These are phyloP conservation scores for Ichneumoninae sp. DNA, from an alignment of 2,888 invertebrate genomes.

Conservation along the genomic window DNA sequence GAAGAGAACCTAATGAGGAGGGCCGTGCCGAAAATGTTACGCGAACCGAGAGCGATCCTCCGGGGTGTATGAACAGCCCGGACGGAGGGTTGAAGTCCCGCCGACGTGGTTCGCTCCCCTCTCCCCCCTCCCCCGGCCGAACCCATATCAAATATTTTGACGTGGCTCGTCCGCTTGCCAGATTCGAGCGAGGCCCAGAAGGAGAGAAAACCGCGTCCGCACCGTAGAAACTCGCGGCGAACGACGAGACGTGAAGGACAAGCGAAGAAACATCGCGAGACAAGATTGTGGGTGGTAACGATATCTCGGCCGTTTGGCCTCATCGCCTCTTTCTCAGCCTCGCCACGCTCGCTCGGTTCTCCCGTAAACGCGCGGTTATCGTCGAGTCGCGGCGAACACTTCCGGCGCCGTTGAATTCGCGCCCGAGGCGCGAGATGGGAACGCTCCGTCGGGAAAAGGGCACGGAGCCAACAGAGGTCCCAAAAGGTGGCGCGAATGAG, in stretches of 20 bases:
- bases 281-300: constrained; percentile 71
- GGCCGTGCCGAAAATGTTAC: constrained; percentile 31
- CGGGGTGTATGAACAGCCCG: constrained; percentile 33
- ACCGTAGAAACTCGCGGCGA: constrained; percentile 39
- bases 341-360: constrained; percentile 3
- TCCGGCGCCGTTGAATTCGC: constrained; percentile 73
- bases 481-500: constrained; percentile 64
- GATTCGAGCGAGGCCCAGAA: constrained; percentile 27
- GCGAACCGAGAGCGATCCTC: constrained; percentile 30
- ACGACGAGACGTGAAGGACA: constrained; percentile 58
- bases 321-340: neutral
- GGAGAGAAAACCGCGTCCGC: constrained; percentile 19
- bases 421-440: constrained; percentile 37
- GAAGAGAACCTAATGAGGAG: constrained; percentile 49
- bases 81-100: constrained; percentile 28
- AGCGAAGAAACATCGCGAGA: constrained; percentile 61
- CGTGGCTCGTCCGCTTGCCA: constrained; percentile 62
- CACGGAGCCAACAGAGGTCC: constrained; percentile 27
- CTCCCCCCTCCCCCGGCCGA: constrained; percentile 45
- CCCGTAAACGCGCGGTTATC: constrained; percentile 59
- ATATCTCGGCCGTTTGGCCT: constrained; percentile 60
- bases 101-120: constrained; percentile 29
- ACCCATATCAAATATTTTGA: constrained; percentile 78
- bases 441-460: neutral
- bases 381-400: constrained; percentile 67